Percentiles rank a stretch among this genome's conserved stretches.
phyloP scores from a whole-genome alignment of 2,888 invertebrate species.

The Caprella mutica region DNA sequence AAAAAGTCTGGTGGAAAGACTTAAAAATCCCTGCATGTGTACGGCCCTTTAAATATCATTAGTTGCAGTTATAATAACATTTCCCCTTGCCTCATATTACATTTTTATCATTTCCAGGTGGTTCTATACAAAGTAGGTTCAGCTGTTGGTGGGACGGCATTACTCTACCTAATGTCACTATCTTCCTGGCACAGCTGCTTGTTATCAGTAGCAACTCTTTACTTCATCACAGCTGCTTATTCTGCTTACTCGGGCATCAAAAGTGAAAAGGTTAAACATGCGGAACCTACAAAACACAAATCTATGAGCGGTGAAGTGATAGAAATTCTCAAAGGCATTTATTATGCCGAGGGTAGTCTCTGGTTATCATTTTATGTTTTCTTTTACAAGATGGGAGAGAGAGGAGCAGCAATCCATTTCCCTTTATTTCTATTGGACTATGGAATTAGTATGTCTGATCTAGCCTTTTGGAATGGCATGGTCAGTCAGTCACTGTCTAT shows the following conservation, averaged over 20 bases:
- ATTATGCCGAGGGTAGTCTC: slow-evolving; percentile 12
- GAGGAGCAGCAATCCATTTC: slow-evolving; percentile 26
- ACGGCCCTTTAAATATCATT: too few species aligned
- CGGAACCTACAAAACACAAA: background rate
- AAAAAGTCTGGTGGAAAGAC: too few species aligned
- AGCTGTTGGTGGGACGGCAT: slow-evolving; percentile 23
- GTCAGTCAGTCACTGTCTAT: slow-evolving; percentile 24
- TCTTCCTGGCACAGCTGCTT: slow-evolving; percentile 17
- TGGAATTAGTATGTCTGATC: slow-evolving; percentile 15
- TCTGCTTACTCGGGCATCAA: background rate
- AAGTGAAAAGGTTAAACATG: background rate
- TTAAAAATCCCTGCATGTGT: too few species aligned
- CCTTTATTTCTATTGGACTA: slow-evolving; percentile 23
- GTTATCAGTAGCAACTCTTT: slow-evolving; percentile 11
- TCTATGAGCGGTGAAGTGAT: background rate
- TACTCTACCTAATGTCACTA: slow-evolving; percentile 11
- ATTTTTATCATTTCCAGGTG: slow-evolving; percentile 16
- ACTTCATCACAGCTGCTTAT: slow-evolving; percentile 15
- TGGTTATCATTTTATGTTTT: slow-evolving; percentile 23
- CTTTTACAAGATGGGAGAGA: slow-evolving; percentile 32
- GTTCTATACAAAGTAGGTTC: slow-evolving; percentile 29
- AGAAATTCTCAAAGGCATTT: slow-evolving; percentile 13
- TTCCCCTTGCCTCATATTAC: background rate
- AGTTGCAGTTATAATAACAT: too few species aligned
- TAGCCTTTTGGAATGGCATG: slow-evolving; percentile 30